Evolutionary conservation across 2,888 invertebrate genomes (phyloP), one percentile per base, ranked within the genome.

Genomic region (Plagiodera versicolora): DNA sequence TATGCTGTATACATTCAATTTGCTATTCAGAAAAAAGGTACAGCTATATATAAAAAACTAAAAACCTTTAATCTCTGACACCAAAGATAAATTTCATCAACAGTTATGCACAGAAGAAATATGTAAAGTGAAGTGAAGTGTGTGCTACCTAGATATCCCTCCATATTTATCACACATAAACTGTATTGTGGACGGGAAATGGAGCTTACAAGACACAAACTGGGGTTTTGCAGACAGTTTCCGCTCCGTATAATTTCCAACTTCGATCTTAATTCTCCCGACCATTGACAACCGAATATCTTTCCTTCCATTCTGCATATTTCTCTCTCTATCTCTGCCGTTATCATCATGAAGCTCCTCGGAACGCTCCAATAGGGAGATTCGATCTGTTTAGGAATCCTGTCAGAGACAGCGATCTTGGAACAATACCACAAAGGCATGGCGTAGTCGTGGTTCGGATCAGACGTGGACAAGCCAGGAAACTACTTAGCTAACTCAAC

Each of bases 351-450:
- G 2, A 6, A 39, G 11, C n/a, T 39, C 19, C 35, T 19, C 52
- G 20, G 20, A 19, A 32, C 14, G 52, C n/a, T 11, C 19, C 4
- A 39, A 35, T 52, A 20, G 19, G 52, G 16, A 52, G 32, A 52
- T 35, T 35, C 20, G 18, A 52, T 50, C 57, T 50, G 51, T 28
- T 44, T 56, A 50, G 56, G 60, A 57, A 58, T 47, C 49, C 52
- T 63, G 63, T 63, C 63, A 63, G 50, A 46, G 5, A 14, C 63
- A 63, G 63, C 39, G 48, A 53, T 55, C 32, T 58, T 51, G 20
- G 60, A 60, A 60, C 60, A 63, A 60, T 18, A 52, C 53, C 57
- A 61, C 61, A 61, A 61, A 57, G 54, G 57, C 52, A 48, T 19
- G 17, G 17, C 51, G 30, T 32, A 63, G 49, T 56, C 47, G 32